Evolutionary conservation across 2,888 invertebrate genomes (phyloP).

Genomic region (Cerceris rybyensis): DNA sequence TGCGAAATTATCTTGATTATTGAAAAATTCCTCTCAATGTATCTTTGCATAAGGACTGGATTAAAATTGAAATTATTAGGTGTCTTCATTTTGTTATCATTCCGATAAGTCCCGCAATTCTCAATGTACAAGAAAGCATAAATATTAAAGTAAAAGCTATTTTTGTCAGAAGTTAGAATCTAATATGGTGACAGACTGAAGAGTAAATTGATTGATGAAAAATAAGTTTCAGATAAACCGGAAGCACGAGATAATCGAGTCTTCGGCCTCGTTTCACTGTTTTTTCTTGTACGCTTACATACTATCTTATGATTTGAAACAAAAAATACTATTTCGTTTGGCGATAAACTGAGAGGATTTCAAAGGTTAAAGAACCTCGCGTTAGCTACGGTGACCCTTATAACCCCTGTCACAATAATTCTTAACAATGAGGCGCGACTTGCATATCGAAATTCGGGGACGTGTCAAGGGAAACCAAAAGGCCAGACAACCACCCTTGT

Average conservation of each 20-base stretch:
- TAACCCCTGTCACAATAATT: conserved; percentile 64
- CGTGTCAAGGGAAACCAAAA: conserved; percentile 51
- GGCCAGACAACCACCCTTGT: conserved; percentile 39
- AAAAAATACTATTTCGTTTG: conserved; percentile 12
- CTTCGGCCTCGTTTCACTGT: not conserved
- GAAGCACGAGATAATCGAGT: not conserved
- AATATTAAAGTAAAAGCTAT: not conserved
- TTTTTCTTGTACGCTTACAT: not conserved
- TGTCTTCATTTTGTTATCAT: too few relatives aligned
- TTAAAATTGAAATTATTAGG: too few relatives aligned
- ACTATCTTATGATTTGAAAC: conserved; percentile 27
- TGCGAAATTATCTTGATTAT: too few relatives aligned
- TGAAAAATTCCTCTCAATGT: too few relatives aligned
- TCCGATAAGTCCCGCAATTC: too few relatives aligned
- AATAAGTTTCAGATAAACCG: conserved; percentile 1
- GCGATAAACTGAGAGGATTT: conserved; percentile 32
- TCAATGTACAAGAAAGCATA: too few relatives aligned
- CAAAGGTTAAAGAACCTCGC: conserved; percentile 34
- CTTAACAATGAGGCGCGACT: conserved; percentile 46
- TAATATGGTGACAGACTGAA: not conserved
- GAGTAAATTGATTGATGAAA: not conserved
- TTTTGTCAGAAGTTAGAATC: not conserved
- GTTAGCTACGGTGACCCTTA: conserved; percentile 30
- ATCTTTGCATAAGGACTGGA: too few relatives aligned
- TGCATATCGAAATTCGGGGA: conserved; percentile 45